These are phyloP conservation scores for human DNA, from an alignment of 2,113 vertebrate genomes.

Conservation along the genomic window GRCh38 chr7:96561501-96562000, in stretches of 20 bases:
- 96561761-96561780: slow-evolving; percentile 23
- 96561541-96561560: not conserved
- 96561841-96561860: not conserved
- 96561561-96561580: not conserved
- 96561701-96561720: slow-evolving; percentile 49
- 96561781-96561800: not conserved
- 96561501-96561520: not conserved
- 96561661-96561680: slow-evolving; percentile 62
- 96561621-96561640: slow-evolving; percentile 32
- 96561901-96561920: not conserved
- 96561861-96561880: not conserved
- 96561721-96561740: slow-evolving; percentile 53
- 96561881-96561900: not conserved
- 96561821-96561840: not conserved
- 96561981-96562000: not conserved
- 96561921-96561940: not conserved
- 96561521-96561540: not conserved
- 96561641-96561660: slow-evolving; percentile 58
- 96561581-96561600: slow-evolving; percentile 26
- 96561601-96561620: slow-evolving; percentile 41
- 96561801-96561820: not conserved
- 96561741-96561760: slow-evolving; percentile 48
- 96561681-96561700: slow-evolving; percentile 66
- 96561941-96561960: not conserved
- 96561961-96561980: not conserved